Percentiles rank a stretch among this genome's conserved stretches.
Evolutionary conservation across 1,140 invertebrate species (phyloP).

Genomic region (Apis florea): DNA sequence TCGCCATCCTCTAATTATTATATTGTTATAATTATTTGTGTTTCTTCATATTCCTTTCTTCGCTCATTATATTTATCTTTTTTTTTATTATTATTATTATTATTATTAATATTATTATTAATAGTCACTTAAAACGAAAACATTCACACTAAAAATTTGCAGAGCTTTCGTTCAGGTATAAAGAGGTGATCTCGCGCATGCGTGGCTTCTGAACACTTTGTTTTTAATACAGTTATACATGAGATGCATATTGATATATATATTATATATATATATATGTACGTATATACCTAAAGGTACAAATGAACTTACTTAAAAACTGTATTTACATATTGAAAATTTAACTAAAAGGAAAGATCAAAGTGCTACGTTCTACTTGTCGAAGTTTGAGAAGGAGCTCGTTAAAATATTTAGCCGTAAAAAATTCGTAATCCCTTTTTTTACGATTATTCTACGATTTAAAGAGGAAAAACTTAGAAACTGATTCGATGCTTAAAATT

Average conservation of each 20-base stretch:
- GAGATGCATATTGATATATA: not conserved
- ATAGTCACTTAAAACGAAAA: constrained; percentile 68
- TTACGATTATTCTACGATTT: not conserved
- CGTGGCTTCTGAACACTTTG: constrained; percentile 48
- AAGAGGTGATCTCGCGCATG: constrained; percentile 55
- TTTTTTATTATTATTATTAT: constrained; percentile 49
- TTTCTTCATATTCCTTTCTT: constrained; percentile 50
- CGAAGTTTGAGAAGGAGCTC: not conserved
- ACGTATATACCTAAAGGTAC: not conserved
- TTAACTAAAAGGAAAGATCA: not conserved
- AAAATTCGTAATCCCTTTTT: not conserved
- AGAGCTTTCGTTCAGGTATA: constrained; percentile 59
- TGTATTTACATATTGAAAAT: constrained; percentile 14
- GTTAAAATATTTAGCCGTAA: not conserved
- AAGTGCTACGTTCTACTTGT: not conserved
- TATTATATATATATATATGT: too few species aligned
- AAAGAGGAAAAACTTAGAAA: not conserved
- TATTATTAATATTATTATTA: constrained; percentile 57
- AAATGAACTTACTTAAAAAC: constrained; percentile 25
- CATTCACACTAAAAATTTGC: constrained; percentile 71
- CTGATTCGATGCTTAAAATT: not conserved
- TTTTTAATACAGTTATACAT: constrained; percentile 27
- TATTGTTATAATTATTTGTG: constrained; percentile 68
- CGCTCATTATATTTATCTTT: constrained; percentile 56
- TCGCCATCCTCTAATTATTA: constrained; percentile 66